Percentiles rank a stretch among this genome's conserved stretches.
Conservation (phyloP, 2,888 invertebrate genomes). For the Dasypolia templi region DNA sequence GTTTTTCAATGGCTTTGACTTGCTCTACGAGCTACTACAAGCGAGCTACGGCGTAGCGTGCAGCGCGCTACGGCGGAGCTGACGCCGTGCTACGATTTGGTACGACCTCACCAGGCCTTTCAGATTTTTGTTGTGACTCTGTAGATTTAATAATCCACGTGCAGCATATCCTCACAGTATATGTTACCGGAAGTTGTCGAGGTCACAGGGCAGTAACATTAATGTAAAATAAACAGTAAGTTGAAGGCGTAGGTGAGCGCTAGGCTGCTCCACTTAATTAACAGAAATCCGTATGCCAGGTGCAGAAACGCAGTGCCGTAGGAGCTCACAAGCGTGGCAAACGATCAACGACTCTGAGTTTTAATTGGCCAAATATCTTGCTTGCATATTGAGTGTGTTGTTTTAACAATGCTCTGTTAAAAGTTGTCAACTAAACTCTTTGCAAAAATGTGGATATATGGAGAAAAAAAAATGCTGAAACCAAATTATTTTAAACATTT, state of each 20-base stretch:
- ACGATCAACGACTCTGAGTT: background rate
- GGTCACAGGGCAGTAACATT: background rate
- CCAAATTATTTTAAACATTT: background rate
- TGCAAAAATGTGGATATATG: too few relatives aligned
- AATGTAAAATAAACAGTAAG: conserved; percentile 10
- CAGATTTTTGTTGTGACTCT: too few relatives aligned
- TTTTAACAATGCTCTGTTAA: background rate
- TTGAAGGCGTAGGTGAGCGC: background rate
- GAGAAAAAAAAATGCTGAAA: background rate
- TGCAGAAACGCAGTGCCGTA: background rate
- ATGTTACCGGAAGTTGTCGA: background rate
- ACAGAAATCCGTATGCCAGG: background rate
- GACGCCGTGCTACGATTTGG: background rate
- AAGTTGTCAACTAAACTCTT: too few relatives aligned
- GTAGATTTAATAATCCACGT: background rate
- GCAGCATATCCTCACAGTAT: background rate
- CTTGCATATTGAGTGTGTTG: background rate
- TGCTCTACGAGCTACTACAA: background rate
- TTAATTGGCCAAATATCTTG: conserved; percentile 16
- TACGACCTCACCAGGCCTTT: background rate
- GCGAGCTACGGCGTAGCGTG: conserved; percentile 14
- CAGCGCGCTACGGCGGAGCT: conserved; percentile 4
- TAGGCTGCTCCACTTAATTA: conserved; percentile 36
- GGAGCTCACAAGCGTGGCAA: background rate
- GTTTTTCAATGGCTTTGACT: background rate